phyloP scores from a whole-genome alignment of 2,113 vertebrate species.

The Nibea albiflora region DNA sequence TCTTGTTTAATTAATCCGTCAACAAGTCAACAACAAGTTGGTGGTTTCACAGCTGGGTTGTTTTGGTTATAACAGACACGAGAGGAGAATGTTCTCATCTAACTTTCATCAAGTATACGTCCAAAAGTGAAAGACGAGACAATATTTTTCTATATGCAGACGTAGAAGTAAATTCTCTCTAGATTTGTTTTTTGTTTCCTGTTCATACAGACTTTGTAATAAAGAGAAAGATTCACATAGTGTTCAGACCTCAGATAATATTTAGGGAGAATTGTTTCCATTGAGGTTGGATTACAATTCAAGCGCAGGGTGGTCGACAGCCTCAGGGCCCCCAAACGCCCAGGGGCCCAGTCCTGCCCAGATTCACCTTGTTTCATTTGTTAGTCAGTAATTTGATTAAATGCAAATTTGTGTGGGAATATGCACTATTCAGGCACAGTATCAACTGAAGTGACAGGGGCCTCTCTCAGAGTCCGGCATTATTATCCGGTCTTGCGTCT shows the following conservation, averaged over 20 bases:
- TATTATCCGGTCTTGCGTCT: constrained; percentile 48
- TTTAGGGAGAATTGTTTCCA: constrained; percentile 9
- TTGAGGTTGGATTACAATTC: constrained; percentile 25
- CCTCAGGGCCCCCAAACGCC: constrained; percentile 19
- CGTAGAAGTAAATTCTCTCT: not conserved
- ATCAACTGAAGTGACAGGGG: constrained; percentile 26
- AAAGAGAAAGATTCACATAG: not conserved
- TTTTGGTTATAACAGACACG: not conserved
- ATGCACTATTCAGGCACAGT: constrained; percentile 44
- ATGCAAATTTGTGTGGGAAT: constrained; percentile 69
- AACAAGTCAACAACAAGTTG: not conserved
- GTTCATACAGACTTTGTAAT: not conserved
- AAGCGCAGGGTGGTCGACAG: constrained; percentile 11
- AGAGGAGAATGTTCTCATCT: not conserved
- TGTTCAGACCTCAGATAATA: constrained; percentile 19
- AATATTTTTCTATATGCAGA: constrained; percentile 7
- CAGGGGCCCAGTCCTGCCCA: not conserved
- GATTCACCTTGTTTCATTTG: constrained; percentile 39
- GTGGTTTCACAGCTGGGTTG: not conserved
- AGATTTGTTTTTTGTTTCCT: not conserved
- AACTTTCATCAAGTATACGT: not conserved
- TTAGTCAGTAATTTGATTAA: constrained; percentile 45
- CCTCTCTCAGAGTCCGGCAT: constrained; percentile 45
- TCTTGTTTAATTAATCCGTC: not conserved
- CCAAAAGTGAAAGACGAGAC: not conserved